These are phyloP conservation scores for Nyleta sp. DNA, from an alignment of 2,888 invertebrate genomes.

Conservation along the genomic window DNA sequence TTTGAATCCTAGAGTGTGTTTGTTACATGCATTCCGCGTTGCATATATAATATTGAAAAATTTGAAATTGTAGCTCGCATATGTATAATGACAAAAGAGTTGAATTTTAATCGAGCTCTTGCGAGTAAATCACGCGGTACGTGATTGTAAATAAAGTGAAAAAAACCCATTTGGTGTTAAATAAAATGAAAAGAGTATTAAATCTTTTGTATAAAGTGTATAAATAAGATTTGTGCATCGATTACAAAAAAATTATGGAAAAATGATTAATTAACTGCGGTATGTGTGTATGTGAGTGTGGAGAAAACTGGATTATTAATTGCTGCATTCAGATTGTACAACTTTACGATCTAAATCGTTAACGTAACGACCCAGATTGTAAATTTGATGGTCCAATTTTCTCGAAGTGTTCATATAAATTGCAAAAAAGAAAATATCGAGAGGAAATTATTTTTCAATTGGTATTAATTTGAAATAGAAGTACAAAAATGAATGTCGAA, in stretches of 20 bases:
- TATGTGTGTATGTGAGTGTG: not conserved
- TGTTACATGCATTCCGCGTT: constrained; percentile 77
- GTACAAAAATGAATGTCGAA: constrained; percentile 14
- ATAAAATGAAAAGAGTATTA: constrained; percentile 1
- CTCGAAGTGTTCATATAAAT: not conserved
- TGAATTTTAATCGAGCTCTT: constrained; percentile 32
- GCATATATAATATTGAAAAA: constrained; percentile 57
- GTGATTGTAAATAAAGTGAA: constrained; percentile 21
- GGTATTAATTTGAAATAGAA: constrained; percentile 14
- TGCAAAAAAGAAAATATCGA: not conserved
- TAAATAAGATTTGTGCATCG: constrained; percentile 29
- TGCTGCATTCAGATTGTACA: not conserved
- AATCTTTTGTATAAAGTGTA: constrained; percentile 26
- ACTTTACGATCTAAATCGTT: not conserved
- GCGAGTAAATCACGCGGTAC: constrained; percentile 17
- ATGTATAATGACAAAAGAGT: constrained; percentile 41
- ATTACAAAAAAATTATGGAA: not conserved
- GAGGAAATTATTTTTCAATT: not conserved
- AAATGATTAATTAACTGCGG: not conserved
- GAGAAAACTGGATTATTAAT: constrained; percentile 1
- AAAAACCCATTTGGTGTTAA: not conserved
- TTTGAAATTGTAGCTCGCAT: constrained; percentile 37
- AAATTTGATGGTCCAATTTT: constrained; percentile 5
- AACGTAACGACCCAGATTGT: not conserved
- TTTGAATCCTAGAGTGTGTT: constrained; percentile 81